phyloP scores from a whole-genome alignment of 2,888 invertebrate genomes.

The Drosophila imparisetae region DNA sequence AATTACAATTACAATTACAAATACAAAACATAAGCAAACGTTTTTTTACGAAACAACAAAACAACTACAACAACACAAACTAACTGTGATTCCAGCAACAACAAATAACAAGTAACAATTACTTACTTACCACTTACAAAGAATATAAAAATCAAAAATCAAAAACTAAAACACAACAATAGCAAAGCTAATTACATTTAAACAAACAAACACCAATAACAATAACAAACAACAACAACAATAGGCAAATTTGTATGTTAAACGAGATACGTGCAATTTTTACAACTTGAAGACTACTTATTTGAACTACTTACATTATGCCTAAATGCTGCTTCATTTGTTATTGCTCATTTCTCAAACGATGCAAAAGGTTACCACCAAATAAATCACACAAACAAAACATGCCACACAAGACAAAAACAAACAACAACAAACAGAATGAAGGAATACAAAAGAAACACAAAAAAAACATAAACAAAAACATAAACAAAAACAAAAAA shows the following conservation, averaged over 20 bases:
- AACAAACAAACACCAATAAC: conserved; percentile 7
- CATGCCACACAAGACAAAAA: conserved; percentile 36
- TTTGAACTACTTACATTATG: conserved; percentile 33
- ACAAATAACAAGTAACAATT: conserved; percentile 46
- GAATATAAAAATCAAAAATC: conserved; percentile 10
- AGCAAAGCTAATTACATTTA: conserved; percentile 63
- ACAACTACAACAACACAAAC: conserved; percentile 76
- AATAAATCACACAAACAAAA: conserved; percentile 33
- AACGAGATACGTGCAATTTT: conserved; percentile 59
- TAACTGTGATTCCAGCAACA: conserved; percentile 76
- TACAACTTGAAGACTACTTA: conserved; percentile 48
- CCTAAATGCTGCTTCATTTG: conserved; percentile 40
- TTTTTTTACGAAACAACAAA: conserved; percentile 61
- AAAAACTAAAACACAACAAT: conserved; percentile 44
- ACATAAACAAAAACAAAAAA: conserved; percentile 4
- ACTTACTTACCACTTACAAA: conserved; percentile 44
- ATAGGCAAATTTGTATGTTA: conserved; percentile 45
- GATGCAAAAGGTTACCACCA: conserved; percentile 47
- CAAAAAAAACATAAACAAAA: conserved; percentile 16
- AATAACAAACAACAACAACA: conserved; percentile 36
- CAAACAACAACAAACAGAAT: conserved; percentile 7
- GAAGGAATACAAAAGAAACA: conserved; percentile 10
- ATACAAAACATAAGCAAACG: conserved; percentile 38
- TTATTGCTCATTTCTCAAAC: conserved; percentile 41
- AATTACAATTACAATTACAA: conserved; percentile 31